phyloP scores from a whole-genome alignment of 2,797 vertebrate genomes.

The Zonotrichia albicollis region DNA sequence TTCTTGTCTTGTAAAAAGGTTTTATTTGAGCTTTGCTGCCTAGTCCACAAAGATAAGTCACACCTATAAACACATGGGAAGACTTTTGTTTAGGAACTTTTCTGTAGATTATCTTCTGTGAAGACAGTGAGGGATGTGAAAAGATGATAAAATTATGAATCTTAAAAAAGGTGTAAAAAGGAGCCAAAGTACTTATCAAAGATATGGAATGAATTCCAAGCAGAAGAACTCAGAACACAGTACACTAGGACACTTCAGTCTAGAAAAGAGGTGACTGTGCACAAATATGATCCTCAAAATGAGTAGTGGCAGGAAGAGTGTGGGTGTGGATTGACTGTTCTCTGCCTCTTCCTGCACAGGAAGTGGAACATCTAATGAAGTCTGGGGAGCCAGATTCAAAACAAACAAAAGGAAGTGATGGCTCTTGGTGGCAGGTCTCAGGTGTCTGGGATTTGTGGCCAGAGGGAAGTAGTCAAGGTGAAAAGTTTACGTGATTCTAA shows the following conservation, averaged over 20 bases:
- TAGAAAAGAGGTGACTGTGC: not conserved
- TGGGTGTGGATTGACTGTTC: not conserved
- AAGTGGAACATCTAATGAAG: not conserved
- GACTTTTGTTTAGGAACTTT: not conserved
- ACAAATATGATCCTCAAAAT: not conserved
- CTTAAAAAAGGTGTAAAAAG: not conserved
- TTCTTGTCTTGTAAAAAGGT: not conserved
- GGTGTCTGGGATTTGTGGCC: not conserved
- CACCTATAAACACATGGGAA: not conserved
- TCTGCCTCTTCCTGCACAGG: not conserved
- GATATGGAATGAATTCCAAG: not conserved
- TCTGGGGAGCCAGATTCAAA: not conserved
- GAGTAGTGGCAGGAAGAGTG: not conserved
- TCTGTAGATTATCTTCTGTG: not conserved
- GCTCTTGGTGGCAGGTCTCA: not conserved
- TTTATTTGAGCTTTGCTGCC: not conserved
- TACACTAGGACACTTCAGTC: not conserved
- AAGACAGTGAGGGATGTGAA: not conserved
- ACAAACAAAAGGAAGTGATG: not conserved
- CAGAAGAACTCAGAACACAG: not conserved
- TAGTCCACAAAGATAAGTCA: not conserved
- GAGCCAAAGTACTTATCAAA: not conserved
- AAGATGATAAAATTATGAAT: not conserved
- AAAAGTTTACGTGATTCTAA: not conserved
- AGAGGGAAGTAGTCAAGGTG: slow-evolving; percentile 3